Evolutionary conservation across 2,113 vertebrate genomes (phyloP).

Genomic region (Hypocryptadius cinnamomeus): DNA sequence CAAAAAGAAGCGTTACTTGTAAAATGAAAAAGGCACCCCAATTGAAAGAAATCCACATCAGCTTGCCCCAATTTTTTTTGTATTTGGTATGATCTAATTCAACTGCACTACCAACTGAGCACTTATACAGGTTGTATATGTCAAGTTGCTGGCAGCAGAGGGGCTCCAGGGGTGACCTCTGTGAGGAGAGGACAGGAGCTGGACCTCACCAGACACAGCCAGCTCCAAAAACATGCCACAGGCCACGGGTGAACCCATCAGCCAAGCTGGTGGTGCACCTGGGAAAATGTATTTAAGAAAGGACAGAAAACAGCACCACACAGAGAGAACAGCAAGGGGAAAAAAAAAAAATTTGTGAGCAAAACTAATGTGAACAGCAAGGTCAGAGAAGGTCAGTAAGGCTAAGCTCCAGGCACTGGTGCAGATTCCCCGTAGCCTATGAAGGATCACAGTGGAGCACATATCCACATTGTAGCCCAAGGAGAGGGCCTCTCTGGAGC

Average conservation of each 20-base stretch:
- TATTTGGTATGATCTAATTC: not conserved
- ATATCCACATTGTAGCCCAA: accelerated
- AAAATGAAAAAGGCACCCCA: not conserved
- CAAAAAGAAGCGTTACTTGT: not conserved
- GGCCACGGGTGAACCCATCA: not conserved
- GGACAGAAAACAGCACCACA: not conserved
- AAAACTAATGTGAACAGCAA: not conserved
- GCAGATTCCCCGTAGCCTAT: not conserved
- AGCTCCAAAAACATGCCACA: not conserved
- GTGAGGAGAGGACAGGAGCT: not conserved
- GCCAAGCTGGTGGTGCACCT: not conserved
- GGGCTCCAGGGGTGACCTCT: not conserved
- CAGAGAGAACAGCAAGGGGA: not conserved
- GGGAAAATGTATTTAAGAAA: not conserved
- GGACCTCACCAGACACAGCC: not conserved
- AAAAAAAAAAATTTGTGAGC: too few relatives aligned
- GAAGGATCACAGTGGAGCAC: not conserved
- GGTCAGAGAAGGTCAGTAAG: not conserved
- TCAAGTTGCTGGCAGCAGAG: not conserved
- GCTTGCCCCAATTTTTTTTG: not conserved
- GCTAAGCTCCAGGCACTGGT: not conserved
- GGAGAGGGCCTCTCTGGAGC: not conserved
- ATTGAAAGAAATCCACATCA: not conserved
- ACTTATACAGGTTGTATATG: not conserved
- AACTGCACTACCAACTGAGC: not conserved